Base-by-base conservation (phyloP, 1,140 invertebrate genomes). In the Ruditapes philippinarum region DNA sequence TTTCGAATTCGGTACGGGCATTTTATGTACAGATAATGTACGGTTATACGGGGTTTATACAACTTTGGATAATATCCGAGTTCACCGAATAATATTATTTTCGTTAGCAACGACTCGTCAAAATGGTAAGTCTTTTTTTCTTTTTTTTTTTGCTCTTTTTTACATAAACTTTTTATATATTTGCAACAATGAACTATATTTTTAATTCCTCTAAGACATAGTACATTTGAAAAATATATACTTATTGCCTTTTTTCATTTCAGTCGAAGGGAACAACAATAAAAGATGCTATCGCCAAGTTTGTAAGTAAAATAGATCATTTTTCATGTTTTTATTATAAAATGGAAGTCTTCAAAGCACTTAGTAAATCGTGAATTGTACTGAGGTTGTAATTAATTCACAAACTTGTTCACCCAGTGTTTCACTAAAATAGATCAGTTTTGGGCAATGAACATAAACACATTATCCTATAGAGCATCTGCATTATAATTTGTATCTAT, bases 271-370 rank as follows among this genome's bases (percentile, higher is more conserved):
- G 93, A 87, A 96, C 96, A 19, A 94, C 95, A 12, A 94, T 96
- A 25, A 96, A 96, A 91, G 96, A 97, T 90, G 96, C 96, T 12
- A 90, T 97, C 7, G 94, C 94, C 73, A 96, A 96, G 94, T 97
- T 96, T 96, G 93, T 93, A 86, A 91, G 93, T 93, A 70, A 28
- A 40, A 14, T 40, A 17, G 2, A 40, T 38, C n/a, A 14, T 42
- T 62, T 17, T n/a, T 3, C 36, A 3, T 65, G 5, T 25, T 83
- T 83, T 42, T 3, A 33, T 84, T 86, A 36, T 19, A 22, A 80
- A 40, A 65, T 28, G 19, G 33, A 12, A 19, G 57, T 51, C 40
- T 19, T 28, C 54, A 1, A 2, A 49, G 22, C 2, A 51, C 17
- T 28, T 73, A n/a, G 68, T 11, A 7, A 31, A 5, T 17, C 11